Conservation (phyloP, 2,797 vertebrate genomes). For the Liparis tanakae region DNA sequence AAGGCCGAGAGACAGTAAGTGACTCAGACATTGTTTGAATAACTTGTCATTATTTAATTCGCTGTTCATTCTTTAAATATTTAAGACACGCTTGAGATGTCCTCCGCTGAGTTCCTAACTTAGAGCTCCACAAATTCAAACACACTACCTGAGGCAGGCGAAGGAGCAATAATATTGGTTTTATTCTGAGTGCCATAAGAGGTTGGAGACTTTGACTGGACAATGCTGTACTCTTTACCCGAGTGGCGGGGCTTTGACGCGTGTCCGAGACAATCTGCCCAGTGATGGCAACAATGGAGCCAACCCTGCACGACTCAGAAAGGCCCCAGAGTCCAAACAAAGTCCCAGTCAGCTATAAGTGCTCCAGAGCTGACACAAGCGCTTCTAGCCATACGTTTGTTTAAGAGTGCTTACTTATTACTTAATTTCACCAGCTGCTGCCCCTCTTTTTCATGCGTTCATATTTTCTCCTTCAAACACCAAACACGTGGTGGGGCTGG, state of each 20-base stretch:
- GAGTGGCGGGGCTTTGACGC: constrained; percentile 12
- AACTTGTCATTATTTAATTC: constrained; percentile 53
- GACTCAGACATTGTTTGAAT: constrained; percentile 49
- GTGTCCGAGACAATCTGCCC: constrained; percentile 26
- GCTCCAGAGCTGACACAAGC: constrained; percentile 66
- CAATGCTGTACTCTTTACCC: constrained; percentile 17
- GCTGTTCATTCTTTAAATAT: constrained; percentile 56
- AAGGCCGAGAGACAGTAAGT: constrained; percentile 96
- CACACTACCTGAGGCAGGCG: constrained; percentile 5
- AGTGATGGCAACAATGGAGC: constrained; percentile 40
- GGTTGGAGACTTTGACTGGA: constrained; percentile 16
- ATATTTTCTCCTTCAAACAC: constrained; percentile 63
- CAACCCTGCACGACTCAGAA: constrained; percentile 46
- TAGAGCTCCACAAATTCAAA: constrained; percentile 32
- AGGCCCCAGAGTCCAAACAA: constrained; percentile 53
- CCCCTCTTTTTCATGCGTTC: constrained; percentile 46
- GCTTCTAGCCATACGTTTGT: constrained; percentile 67
- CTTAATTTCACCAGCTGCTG: constrained; percentile 46
- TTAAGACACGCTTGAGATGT: constrained; percentile 33
- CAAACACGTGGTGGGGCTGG: constrained; percentile 27
- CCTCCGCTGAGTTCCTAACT: constrained; percentile 16
- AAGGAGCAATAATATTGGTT: constrained; percentile 5
- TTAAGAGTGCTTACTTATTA: constrained; percentile 53
- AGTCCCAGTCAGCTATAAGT: constrained; percentile 65
- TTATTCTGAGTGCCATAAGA: constrained; percentile 4